These are phyloP conservation scores for Lepisosteus osseus DNA, from an alignment of 2,113 vertebrate genomes.

Conservation along the genomic window DNA sequence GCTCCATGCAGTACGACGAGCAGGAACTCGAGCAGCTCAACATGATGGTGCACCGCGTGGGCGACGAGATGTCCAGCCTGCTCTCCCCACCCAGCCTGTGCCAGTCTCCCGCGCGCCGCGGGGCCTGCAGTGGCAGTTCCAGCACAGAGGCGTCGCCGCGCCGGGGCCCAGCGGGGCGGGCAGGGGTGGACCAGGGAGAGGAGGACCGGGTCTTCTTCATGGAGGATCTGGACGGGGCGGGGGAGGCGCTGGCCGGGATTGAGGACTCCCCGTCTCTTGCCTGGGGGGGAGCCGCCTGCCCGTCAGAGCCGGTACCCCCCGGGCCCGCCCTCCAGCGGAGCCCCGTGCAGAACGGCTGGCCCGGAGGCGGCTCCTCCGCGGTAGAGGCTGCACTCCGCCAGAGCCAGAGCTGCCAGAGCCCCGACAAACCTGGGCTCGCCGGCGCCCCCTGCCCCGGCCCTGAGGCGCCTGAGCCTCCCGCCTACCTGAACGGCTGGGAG, in stretches of 20 bases:
- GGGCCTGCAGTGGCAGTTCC: conserved; percentile 54
- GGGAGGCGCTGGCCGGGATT: conserved; percentile 59
- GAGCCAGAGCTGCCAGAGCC: conserved; percentile 54
- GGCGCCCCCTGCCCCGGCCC: conserved; percentile 31
- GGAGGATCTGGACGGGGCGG: conserved; percentile 82
- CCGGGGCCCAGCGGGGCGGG: conserved; percentile 37
- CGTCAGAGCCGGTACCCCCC: conserved; percentile 30
- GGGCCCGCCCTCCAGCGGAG: conserved; percentile 27
- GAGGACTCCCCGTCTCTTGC: conserved; percentile 41
- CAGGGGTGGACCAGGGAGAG: conserved; percentile 57
- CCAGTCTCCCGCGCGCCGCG: conserved; percentile 77
- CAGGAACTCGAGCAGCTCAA: conserved; percentile 93
- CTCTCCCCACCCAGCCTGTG: conserved; percentile 88
- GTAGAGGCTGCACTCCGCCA: conserved; percentile 47
- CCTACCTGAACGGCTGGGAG: conserved; percentile 82
- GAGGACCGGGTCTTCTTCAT: conserved; percentile 91
- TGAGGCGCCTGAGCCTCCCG: conserved; percentile 53
- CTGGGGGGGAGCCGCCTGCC: conserved; percentile 43
- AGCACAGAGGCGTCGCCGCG: conserved; percentile 72
- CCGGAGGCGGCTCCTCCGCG: conserved; percentile 27
- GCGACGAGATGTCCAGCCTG: conserved; percentile 92
- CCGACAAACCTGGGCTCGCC: conserved; percentile 27
- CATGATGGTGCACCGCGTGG: conserved; percentile 89
- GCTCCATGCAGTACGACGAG: conserved; percentile 96
- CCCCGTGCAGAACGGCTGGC: conserved; percentile 50